These are phyloP conservation scores for Neosilurus mollespiculum DNA, from an alignment of 2,797 vertebrate genomes.

Conservation along the genomic window DNA sequence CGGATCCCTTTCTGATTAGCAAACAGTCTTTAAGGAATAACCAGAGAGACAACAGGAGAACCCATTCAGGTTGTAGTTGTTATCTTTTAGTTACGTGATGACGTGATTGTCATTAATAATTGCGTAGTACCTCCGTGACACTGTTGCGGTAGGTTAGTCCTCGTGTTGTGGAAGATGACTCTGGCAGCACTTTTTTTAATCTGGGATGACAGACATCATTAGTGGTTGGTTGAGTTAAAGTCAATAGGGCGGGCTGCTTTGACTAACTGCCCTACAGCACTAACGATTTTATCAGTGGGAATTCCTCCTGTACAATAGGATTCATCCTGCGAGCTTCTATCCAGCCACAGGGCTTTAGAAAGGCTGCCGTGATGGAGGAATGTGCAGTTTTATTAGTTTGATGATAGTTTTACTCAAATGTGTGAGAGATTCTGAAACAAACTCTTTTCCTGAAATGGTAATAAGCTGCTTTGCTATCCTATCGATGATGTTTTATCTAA, in stretches of 20 bases:
- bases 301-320: slow-evolving; percentile 31
- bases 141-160: neutral
- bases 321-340: neutral
- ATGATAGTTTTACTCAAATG: too few species aligned
- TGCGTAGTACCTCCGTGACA: neutral
- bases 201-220: neutral
- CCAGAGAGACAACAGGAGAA: neutral
- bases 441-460: neutral
- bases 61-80: neutral
- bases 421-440: neutral
- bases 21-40: neutral
- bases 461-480: neutral
- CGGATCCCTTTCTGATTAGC: too few species aligned
- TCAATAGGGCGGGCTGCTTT: slow-evolving; percentile 6
- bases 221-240: neutral
- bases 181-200: neutral
- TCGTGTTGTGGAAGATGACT: neutral
- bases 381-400: too few species aligned
- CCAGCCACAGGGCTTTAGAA: neutral
- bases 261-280: slow-evolving; percentile 24
- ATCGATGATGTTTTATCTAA: neutral
- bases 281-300: slow-evolving; percentile 37
- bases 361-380: neutral
- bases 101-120: neutral
- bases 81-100: neutral